Evolutionary conservation across 2,888 invertebrate species (phyloP).

Genomic region (Drosophila nr. medialis): DNA sequence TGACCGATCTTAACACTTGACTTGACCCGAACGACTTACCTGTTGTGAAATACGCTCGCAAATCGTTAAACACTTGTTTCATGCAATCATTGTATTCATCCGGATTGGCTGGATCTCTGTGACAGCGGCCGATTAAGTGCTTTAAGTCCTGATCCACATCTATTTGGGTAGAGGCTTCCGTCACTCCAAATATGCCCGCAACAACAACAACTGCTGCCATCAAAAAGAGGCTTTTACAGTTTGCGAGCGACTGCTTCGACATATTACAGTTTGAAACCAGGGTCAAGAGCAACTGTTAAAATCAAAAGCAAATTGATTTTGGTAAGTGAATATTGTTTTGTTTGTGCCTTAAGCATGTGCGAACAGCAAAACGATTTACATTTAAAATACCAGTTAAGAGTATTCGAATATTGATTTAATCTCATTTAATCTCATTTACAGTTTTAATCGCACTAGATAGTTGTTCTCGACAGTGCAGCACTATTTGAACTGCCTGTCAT

Average conservation of each 20-base stretch:
- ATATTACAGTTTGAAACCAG: slow-evolving; percentile 26
- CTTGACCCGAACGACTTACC: slow-evolving; percentile 85
- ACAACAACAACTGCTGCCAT: not conserved
- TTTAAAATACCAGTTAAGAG: not conserved
- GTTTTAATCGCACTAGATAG: not conserved
- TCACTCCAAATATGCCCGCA: slow-evolving; percentile 7
- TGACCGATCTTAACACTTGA: not conserved
- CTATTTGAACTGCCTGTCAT: not conserved
- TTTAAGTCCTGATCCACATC: slow-evolving; percentile 79
- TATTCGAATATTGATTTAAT: not conserved
- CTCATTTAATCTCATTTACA: not conserved
- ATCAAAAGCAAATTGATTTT: slow-evolving; percentile 33
- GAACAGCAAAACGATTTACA: slow-evolving; percentile 15
- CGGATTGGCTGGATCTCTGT: slow-evolving; percentile 84
- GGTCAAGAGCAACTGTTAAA: slow-evolving; percentile 37
- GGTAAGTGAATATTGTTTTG: slow-evolving; percentile 14
- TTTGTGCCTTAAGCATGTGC: slow-evolving; percentile 10
- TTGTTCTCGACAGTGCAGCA: not conserved
- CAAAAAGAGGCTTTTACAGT: slow-evolving; percentile 43
- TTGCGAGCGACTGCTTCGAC: slow-evolving; percentile 49
- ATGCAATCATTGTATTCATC: slow-evolving; percentile 90
- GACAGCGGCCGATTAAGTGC: slow-evolving; percentile 87
- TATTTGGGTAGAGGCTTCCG: slow-evolving; percentile 63
- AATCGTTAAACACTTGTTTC: slow-evolving; percentile 89
- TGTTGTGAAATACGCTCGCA: slow-evolving; percentile 89